A percentile compares a stretch with the other conserved stretches of the same genome.
phyloP scores from a whole-genome alignment of 1,140 invertebrate genomes.

The Microvelia longipes region DNA sequence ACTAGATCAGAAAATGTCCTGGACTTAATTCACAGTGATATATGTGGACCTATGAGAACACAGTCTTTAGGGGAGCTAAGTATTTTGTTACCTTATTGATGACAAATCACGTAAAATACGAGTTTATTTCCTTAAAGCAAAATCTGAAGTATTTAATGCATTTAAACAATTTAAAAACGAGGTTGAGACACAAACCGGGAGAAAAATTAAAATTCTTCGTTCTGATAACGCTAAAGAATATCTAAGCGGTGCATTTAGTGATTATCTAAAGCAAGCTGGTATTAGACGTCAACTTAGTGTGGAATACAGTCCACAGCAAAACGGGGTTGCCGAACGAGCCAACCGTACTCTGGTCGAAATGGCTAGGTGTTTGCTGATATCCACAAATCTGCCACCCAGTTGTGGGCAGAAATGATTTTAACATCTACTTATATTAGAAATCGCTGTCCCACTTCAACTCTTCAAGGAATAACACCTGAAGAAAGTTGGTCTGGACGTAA shows the following conservation, averaged over 20 bases:
- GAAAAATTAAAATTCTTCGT: not conserved
- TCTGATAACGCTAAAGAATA: not conserved
- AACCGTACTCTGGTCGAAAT: conserved; percentile 27
- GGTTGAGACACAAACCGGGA: not conserved
- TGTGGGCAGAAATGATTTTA: conserved; percentile 18
- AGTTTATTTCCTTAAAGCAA: not conserved
- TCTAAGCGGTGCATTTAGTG: conserved; percentile 1
- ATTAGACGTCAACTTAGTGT: no score
- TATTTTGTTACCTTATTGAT: conserved; percentile 34
- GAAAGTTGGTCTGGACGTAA: conserved; percentile 28
- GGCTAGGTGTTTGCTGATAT: conserved; percentile 20
- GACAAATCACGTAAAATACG: conserved; percentile 23
- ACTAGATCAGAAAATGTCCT: not conserved
- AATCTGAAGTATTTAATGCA: conserved; percentile 6
- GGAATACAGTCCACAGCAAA: conserved; percentile 30
- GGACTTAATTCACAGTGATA: conserved; percentile 22
- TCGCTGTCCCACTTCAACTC: conserved; percentile 15
- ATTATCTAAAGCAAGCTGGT: conserved; percentile 20
- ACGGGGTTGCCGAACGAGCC: conserved; percentile 27
- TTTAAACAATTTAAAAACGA: conserved; percentile 10
- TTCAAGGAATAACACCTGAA: conserved; percentile 22
- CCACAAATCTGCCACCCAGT: conserved; percentile 15
- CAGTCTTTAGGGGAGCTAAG: conserved; percentile 24
- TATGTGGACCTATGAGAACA: conserved; percentile 31
- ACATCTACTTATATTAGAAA: conserved; percentile 32